Evolutionary conservation across 2,113 vertebrate genomes (phyloP), one percentile per base, ranked within the genome.

Genomic region (Myotis brandtii): DNA sequence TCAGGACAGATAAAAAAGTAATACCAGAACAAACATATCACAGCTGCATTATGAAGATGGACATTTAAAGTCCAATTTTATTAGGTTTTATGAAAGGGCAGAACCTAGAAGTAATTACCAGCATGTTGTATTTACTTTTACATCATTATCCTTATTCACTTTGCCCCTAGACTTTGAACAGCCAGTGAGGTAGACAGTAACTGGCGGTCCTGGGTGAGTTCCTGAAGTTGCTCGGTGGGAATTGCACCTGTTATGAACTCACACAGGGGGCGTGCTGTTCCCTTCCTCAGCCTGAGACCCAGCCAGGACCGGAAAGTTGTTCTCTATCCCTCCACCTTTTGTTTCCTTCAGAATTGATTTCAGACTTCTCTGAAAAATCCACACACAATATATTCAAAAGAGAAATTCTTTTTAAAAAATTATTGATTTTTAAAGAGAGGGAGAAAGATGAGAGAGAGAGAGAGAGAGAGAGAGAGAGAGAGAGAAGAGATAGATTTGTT

Each of bases 1-100:
- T 97, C 94, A 97, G 98, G 97, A 98, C 95, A 96, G 97, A 97
- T 94, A 97, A 97, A 97, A 97, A 98, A 98, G 87, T 90, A 93
- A 89, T 92, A 95, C 67, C 89, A 98, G 96, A 96, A 92, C 96
- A 98, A 96, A 93, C 93, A 82, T 94, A 97, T 92, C 96, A 97
- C 85, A 96, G 95, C 84, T 96, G 95, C 89, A 95, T 96, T 87
- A 89, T 91, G 95, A 96, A 96, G 95, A 92, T 43, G 97, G 97
- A 93, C 56, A 90, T 62, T 84, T 88, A 96, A 97, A 97, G 67
- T 40, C 76, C 62, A 30, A 50, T 83, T 98, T 98, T 96, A 93
- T 93, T 87, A 79, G 77, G 81, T 70, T 48, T 76, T 96, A 23
- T 89, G 76, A 77, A 97, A 97, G 95, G 90, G 66, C 34, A 92